A percentile compares a stretch with the other conserved stretches of the same genome.
These are phyloP conservation scores for Garrulus glandarius DNA, from an alignment of 2,797 vertebrate genomes.

Conservation along the genomic window DNA sequence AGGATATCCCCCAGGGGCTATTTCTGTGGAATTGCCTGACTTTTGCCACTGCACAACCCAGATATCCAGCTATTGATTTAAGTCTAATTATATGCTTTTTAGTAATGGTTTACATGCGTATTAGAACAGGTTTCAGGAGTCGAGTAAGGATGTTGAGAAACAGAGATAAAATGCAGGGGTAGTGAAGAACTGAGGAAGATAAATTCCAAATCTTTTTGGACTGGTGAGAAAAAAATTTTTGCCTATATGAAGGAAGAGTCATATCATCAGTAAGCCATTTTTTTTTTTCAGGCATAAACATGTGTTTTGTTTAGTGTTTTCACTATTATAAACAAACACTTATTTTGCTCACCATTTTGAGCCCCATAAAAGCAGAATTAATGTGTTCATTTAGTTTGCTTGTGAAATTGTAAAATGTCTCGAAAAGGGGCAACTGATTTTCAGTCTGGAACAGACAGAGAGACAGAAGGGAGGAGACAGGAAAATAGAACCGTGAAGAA, in stretches of 20 bases:
- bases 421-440: not conserved
- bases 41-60: constrained; percentile 68
- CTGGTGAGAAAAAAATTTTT: not conserved
- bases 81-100: constrained; percentile 74
- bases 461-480: not conserved
- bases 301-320: not conserved
- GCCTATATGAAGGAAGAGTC: not conserved
- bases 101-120: constrained; percentile 70
- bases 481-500: not conserved
- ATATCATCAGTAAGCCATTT: not conserved
- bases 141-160: not conserved
- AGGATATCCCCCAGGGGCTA: constrained; percentile 67
- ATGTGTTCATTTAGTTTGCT: not conserved
- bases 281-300: not conserved
- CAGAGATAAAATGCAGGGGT: not conserved
- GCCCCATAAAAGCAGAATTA: not conserved
- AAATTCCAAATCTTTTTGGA: not conserved
- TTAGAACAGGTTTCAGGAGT: constrained; percentile 53
- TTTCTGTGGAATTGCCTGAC: constrained; percentile 69
- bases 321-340: not conserved
- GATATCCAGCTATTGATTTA: constrained; percentile 73
- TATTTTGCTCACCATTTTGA: not conserved
- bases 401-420: not conserved
- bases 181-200: not conserved
- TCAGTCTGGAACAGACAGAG: not conserved